These are phyloP conservation scores for Apis laboriosa DNA, from an alignment of 1,140 invertebrate genomes.

Conservation along the genomic window DNA sequence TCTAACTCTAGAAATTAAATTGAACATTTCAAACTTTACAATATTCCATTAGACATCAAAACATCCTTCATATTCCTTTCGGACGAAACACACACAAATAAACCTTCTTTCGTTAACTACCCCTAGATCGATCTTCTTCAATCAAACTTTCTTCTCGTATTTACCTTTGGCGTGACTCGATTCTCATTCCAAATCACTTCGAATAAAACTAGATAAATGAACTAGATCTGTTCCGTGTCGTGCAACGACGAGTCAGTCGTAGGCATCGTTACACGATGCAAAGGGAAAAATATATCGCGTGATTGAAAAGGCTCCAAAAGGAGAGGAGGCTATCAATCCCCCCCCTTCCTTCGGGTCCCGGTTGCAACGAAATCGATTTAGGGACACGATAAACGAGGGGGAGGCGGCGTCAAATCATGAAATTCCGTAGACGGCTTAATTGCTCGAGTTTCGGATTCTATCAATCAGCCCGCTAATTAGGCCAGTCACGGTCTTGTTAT, in stretches of 20 bases:
- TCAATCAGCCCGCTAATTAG: slow-evolving; percentile 47
- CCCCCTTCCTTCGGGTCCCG: neutral
- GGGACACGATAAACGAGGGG: slow-evolving; percentile 19
- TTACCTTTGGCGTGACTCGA: neutral
- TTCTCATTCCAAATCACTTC: neutral
- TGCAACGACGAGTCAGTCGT: neutral
- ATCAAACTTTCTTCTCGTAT: neutral
- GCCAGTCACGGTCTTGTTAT: slow-evolving; percentile 45
- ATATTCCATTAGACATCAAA: too few relatives aligned
- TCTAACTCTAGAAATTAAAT: too few relatives aligned
- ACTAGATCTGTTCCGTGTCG: neutral
- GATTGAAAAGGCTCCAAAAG: slow-evolving; percentile 11
- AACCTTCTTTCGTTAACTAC: neutral
- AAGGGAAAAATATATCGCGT: slow-evolving; percentile 32
- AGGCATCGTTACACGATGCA: slow-evolving; percentile 9
- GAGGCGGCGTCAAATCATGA: slow-evolving; percentile 29
- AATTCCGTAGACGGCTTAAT: slow-evolving; percentile 47
- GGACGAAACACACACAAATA: too few relatives aligned
- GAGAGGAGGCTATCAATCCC: slow-evolving; percentile 20
- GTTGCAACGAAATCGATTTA: slow-evolving; percentile 37
- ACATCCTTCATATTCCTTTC: too few relatives aligned
- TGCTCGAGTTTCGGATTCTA: slow-evolving; percentile 49
- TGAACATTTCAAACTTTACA: too few relatives aligned
- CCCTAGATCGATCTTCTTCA: neutral
- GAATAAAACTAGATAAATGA: neutral